Conservation (phyloP, 2,888 invertebrate species). For the Pandemis heparana region DNA sequence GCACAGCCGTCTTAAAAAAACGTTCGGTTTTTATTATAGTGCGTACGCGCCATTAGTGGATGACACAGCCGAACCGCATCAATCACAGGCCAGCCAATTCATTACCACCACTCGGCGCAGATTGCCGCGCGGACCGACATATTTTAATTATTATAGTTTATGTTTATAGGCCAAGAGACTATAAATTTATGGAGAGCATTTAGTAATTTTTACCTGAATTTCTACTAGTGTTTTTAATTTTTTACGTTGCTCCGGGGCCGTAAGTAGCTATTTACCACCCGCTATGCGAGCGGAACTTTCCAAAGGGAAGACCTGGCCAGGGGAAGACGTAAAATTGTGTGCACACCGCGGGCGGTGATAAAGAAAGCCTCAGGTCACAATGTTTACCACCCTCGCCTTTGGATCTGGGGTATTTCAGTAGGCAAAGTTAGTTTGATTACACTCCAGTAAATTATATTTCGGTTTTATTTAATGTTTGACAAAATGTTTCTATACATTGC, state of each 20-base stretch:
- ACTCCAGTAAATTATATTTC: no score
- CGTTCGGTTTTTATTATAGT: conserved; percentile 55
- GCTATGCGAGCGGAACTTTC: no score
- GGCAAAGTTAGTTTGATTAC: no score
- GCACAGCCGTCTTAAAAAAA: background rate
- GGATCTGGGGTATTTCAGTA: no score
- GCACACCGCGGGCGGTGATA: no score
- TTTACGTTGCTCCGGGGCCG: background rate
- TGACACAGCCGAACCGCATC: conserved; percentile 73
- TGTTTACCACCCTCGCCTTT: no score
- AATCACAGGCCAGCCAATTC: conserved; percentile 81
- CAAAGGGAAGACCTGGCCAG: no score
- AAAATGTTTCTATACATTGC: no score
- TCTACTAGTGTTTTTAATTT: background rate
- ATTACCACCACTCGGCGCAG: conserved; percentile 81
- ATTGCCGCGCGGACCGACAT: conserved; percentile 58
- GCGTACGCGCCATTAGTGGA: conserved; percentile 74
- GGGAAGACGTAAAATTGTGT: no score
- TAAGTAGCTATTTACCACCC: no score
- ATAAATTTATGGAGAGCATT: conserved; percentile 3
- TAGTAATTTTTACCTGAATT: background rate
- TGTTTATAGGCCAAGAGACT: conserved; percentile 22
- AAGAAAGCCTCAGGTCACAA: no score
- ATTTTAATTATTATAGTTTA: conserved; percentile 44
- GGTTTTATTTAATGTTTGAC: no score